A percentile compares a stretch with the other conserved stretches of the same genome.
phyloP scores from a whole-genome alignment of 2,113 vertebrate species.

The Cyprinodon brontotheroides region DNA sequence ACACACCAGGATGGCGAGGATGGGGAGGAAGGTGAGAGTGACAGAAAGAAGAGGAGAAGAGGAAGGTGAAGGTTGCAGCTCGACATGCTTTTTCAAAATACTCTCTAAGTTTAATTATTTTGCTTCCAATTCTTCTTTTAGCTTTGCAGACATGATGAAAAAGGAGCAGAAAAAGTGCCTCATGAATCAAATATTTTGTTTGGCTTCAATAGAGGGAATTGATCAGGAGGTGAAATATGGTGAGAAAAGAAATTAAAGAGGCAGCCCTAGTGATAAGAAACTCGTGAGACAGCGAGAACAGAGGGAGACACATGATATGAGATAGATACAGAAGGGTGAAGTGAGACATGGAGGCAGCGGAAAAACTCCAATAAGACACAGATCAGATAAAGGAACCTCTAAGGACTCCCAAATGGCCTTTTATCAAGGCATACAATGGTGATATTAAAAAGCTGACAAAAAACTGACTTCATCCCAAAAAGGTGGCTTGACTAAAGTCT shows the following conservation, averaged over 20 bases:
- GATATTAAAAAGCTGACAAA: conserved; percentile 70
- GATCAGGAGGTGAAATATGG: conserved; percentile 42
- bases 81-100: conserved; percentile 60
- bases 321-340: conserved; percentile 60
- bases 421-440: conserved; percentile 62
- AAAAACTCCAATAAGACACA: conserved; percentile 71
- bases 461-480: conserved; percentile 41
- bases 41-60: conserved; percentile 33
- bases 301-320: conserved; percentile 56
- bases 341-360: conserved; percentile 54
- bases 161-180: neutral
- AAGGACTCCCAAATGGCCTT: conserved; percentile 71
- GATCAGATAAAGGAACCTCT: conserved; percentile 70
- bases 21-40: conserved; percentile 34
- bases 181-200: conserved; percentile 2
- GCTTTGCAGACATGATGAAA: conserved; percentile 28
- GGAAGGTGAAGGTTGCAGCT: conserved; percentile 54
- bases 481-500: conserved; percentile 53
- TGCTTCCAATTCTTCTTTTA: conserved; percentile 29
- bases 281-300: conserved; percentile 32
- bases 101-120: conserved; percentile 42
- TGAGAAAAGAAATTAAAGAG: conserved; percentile 48
- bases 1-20: conserved; percentile 50
- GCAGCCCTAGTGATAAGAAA: conserved; percentile 36
- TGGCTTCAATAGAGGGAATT: conserved; percentile 30